Percentiles rank a stretch among this genome's conserved stretches.
These are phyloP conservation scores for Chrysocyon brachyurus DNA, from an alignment of 2,797 vertebrate species.

Conservation along the genomic window DNA sequence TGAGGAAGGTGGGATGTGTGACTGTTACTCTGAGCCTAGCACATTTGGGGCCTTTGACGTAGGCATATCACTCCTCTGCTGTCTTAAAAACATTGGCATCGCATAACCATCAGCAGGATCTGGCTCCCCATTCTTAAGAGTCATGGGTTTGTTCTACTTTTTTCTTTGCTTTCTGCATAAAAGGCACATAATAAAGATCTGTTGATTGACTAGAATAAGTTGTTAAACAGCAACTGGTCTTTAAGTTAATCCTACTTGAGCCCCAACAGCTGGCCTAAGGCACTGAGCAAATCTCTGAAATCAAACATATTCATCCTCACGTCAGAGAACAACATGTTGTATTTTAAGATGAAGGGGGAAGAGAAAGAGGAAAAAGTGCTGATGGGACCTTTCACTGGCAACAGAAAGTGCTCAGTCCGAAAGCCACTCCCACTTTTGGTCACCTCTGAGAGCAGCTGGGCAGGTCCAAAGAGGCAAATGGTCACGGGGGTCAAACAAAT, in stretches of 20 bases:
- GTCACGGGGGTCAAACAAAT: neutral
- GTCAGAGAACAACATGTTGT: neutral
- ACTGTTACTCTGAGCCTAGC: neutral
- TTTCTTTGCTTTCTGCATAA: neutral
- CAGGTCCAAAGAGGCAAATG: neutral
- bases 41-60: neutral
- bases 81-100: neutral
- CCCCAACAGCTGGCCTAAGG: neutral
- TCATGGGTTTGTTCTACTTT: neutral
- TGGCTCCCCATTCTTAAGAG: neutral
- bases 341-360: neutral
- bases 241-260: neutral
- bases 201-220: neutral
- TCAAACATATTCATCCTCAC: neutral
- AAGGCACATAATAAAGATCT: neutral
- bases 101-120: neutral
- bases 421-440: neutral
- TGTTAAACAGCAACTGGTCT: neutral
- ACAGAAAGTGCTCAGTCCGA: neutral
- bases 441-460: neutral
- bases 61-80: neutral
- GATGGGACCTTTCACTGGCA: neutral
- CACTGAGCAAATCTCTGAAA: neutral
- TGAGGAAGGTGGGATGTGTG: too few relatives aligned
- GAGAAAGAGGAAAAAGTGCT: neutral